Evolutionary conservation across 2,888 invertebrate species (phyloP).

Genomic region (Arge pagana): DNA sequence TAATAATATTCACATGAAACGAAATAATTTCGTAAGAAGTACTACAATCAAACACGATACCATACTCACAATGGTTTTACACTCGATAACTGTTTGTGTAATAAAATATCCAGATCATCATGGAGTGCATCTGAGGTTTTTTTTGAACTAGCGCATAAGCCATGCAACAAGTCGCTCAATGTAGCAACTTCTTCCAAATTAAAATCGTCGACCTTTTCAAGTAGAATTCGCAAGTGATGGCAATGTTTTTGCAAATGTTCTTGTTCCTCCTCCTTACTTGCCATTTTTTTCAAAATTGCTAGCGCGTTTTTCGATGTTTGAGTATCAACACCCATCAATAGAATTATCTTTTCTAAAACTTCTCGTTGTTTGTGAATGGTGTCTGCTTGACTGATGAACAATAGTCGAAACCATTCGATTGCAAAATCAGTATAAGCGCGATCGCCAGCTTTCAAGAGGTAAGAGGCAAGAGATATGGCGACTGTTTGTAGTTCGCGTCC

Average conservation of each 20-base stretch:
- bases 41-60: not conserved
- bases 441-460: slow-evolving; percentile 47
- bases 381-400: slow-evolving; percentile 45
- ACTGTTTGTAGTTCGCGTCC: slow-evolving; percentile 43
- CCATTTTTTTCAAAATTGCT: slow-evolving; percentile 45
- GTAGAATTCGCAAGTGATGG: slow-evolving; percentile 66
- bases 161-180: slow-evolving; percentile 79
- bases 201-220: slow-evolving; percentile 79
- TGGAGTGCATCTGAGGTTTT: slow-evolving; percentile 64
- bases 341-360: slow-evolving; percentile 46
- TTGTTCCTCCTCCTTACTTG: slow-evolving; percentile 40
- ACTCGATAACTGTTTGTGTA: slow-evolving; percentile 81
- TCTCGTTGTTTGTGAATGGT: slow-evolving; percentile 47
- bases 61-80: slow-evolving; percentile 61
- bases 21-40: slow-evolving; percentile 23
- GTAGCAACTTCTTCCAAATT: slow-evolving; percentile 74
- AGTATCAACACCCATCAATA: slow-evolving; percentile 49
- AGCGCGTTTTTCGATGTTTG: slow-evolving; percentile 48
- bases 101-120: slow-evolving; percentile 82
- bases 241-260: slow-evolving; percentile 63
- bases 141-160: slow-evolving; percentile 61
- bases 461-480: slow-evolving; percentile 44
- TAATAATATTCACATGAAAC: slow-evolving; percentile 19
- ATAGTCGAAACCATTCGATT: slow-evolving; percentile 49
- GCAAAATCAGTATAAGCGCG: slow-evolving; percentile 45